Evolutionary conservation across 2,113 vertebrate species (phyloP).

Genomic region (Pachycephala philippinensis): DNA sequence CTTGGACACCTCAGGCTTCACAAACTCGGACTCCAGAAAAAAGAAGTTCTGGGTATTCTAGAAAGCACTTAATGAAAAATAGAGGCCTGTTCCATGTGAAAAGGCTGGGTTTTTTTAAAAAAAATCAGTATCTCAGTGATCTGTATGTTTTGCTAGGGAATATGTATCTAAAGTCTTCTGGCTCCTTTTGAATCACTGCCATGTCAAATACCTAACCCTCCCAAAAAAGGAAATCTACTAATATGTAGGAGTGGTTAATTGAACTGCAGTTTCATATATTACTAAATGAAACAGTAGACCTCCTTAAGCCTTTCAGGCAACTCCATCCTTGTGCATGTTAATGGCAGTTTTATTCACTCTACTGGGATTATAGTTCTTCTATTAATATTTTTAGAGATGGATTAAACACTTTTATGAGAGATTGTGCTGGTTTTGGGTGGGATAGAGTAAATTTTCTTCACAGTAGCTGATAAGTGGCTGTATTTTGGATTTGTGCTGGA

Average conservation of each 20-base stretch:
- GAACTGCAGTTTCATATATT: background rate
- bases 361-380: background rate
- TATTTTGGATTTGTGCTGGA: background rate
- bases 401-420: background rate
- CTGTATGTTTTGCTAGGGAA: background rate
- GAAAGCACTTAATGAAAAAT: background rate
- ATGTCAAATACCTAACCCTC: background rate
- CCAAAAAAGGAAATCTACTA: background rate
- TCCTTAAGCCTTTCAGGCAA: background rate
- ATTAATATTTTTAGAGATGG: background rate
- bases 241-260: background rate
- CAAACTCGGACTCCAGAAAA: background rate
- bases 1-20: background rate
- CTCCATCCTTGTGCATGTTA: background rate
- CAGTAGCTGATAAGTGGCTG: too few relatives aligned
- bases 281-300: background rate
- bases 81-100: background rate
- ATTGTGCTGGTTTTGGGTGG: background rate
- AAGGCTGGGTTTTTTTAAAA: background rate
- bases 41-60: background rate
- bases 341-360: background rate
- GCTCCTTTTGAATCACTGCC: background rate
- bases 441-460: background rate
- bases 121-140: background rate
- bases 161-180: background rate